Conservation (phyloP, 1,140 invertebrate species). For the Megathymus violae region DNA sequence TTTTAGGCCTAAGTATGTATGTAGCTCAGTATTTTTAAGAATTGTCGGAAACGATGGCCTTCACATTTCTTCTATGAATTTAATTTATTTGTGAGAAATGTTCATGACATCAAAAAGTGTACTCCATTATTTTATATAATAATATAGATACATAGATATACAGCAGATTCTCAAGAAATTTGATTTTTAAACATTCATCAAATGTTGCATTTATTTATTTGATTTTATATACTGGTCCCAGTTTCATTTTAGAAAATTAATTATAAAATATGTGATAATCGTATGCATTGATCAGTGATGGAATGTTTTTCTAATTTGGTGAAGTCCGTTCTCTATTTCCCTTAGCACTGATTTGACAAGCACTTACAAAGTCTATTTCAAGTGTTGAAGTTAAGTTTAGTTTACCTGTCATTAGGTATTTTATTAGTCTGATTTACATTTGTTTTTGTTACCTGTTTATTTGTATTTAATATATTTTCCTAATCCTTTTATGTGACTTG, state of each 20-base stretch:
- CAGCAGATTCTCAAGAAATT: too few relatives aligned
- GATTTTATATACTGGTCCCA: too few relatives aligned
- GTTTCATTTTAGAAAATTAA: too few relatives aligned
- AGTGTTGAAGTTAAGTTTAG: constrained; percentile 60
- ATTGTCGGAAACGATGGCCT: constrained; percentile 14
- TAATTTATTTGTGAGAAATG: constrained; percentile 18
- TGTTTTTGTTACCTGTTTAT: constrained; percentile 59
- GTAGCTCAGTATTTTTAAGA: constrained; percentile 13
- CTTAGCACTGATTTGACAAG: constrained; percentile 59
- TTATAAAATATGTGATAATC: constrained; percentile 12
- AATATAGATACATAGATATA: too few relatives aligned
- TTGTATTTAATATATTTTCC: constrained; percentile 28
- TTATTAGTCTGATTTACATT: constrained; percentile 61
- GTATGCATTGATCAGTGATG: constrained; percentile 1
- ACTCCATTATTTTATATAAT: too few relatives aligned
- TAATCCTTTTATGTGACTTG: constrained; percentile 30
- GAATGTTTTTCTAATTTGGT: constrained; percentile 15
- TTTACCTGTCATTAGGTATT: constrained; percentile 61
- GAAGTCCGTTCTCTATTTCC: constrained; percentile 23
- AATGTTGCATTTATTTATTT: too few relatives aligned
- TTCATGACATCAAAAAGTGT: constrained; percentile 18
- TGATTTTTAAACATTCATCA: too few relatives aligned
- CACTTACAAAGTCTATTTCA: constrained; percentile 58
- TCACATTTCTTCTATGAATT: constrained; percentile 14
- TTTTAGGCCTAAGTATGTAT: constrained; percentile 26